phyloP scores from a whole-genome alignment of 2,113 vertebrate species.

The Misgurnus mizolepis region DNA sequence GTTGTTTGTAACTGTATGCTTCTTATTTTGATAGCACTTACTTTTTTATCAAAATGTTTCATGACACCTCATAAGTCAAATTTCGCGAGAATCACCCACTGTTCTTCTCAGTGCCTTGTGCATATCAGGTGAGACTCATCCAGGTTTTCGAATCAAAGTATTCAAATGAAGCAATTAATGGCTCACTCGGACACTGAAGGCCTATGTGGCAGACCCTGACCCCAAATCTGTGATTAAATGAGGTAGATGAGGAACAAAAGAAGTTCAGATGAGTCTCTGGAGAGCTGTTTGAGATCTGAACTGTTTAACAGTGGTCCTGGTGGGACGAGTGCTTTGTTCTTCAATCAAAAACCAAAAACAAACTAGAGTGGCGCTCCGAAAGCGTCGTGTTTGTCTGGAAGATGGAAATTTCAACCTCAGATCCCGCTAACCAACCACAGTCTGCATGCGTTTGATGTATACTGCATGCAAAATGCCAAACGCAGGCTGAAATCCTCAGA shows the following conservation, averaged over 20 bases:
- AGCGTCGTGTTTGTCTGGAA: background rate
- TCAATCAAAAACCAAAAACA: background rate
- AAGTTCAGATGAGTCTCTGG: conserved; percentile 7
- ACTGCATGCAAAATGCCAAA: no score
- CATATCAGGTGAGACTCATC: background rate
- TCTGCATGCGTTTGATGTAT: no score
- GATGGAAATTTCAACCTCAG: no score
- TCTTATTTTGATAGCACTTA: no score
- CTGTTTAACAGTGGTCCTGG: conserved; percentile 30
- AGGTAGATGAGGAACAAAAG: background rate
- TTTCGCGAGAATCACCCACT: background rate
- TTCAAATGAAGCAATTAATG: conserved; percentile 2
- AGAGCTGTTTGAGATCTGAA: background rate
- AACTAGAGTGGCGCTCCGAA: conserved; percentile 23
- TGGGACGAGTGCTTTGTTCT: conserved; percentile 18
- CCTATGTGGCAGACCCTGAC: conserved; percentile 6
- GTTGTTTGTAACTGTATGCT: no score
- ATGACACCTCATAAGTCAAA: no score
- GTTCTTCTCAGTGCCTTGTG: background rate
- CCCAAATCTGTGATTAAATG: conserved; percentile 20
- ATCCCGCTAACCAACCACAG: no score
- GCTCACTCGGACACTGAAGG: background rate
- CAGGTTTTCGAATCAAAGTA: background rate
- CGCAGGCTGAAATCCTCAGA: no score
- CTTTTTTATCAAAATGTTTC: no score